A percentile compares a stretch with the other conserved stretches of the same genome.
These are phyloP conservation scores for Lota lota DNA, from an alignment of 2,113 vertebrate genomes.

Conservation along the genomic window DNA sequence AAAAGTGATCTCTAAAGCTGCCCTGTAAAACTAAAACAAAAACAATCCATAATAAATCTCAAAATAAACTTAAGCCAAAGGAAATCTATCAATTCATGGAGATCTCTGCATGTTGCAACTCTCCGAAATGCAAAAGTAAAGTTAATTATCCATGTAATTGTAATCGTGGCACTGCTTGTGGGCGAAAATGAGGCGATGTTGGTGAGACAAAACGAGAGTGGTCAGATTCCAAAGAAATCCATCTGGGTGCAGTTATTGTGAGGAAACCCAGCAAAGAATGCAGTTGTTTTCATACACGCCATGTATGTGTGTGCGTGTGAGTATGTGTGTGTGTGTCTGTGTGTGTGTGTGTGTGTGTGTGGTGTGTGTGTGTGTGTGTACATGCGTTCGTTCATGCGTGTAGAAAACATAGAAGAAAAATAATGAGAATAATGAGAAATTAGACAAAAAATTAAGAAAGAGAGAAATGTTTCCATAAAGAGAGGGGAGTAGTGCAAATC, in stretches of 20 bases:
- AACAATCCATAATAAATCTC: neutral
- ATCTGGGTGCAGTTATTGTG: constrained; percentile 19
- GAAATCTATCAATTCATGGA: neutral
- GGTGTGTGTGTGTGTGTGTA: too few species aligned
- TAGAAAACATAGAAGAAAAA: too few species aligned
- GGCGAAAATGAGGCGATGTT: neutral
- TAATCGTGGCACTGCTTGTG: constrained; percentile 10
- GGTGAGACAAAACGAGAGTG: constrained; percentile 10
- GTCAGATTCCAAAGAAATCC: constrained; percentile 16
- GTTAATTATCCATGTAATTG: constrained; percentile 30
- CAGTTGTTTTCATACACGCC: neutral
- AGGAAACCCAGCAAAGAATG: neutral
- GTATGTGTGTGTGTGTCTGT: too few species aligned
- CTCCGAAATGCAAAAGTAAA: constrained; percentile 17
- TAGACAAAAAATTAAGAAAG: neutral
- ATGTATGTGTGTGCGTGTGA: too few species aligned
- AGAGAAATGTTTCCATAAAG: neutral
- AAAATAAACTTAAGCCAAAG: too few species aligned
- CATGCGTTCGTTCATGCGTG: too few species aligned
- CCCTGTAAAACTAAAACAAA: neutral
- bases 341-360: too few species aligned
- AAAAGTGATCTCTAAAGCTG: too few species aligned
- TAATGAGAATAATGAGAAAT: too few species aligned
- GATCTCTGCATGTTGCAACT: neutral
- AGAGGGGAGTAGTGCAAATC: neutral